Evolutionary conservation across 2,888 invertebrate species (phyloP), one percentile per base, ranked within the genome.

Genomic region (Eupithecia exiguata): DNA sequence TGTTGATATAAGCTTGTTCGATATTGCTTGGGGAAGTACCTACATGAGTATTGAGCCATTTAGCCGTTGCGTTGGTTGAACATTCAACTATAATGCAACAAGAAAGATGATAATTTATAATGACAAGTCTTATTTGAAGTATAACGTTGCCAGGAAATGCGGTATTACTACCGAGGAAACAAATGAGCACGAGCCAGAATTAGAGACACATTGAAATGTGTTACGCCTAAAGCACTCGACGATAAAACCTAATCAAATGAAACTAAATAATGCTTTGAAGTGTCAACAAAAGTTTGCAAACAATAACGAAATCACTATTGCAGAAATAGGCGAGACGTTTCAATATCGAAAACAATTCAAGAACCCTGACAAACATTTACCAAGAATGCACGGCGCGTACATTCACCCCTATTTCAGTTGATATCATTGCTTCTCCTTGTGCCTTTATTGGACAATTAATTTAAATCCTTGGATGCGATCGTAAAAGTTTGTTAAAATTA

Each of bases 61-160:
- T 25, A 14, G 58, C 25, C 58, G 5, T 7, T 58, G 21, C 7
- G 5, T 21, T 58, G 58, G 25, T 58, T 25, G 25, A 58, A 58
- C 14, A 25, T 30, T 30, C 1, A 30, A 30, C 1, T 30, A 12
- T 25, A 12, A 25, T 58, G 40, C 43, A 43, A 43, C 40, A 58
- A n/a, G 70, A 25, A 46, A 66, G 30, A 58, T 53, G 35, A 69
- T 53, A 43, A 67, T 67, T 70, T 66, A 69, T 40, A 5, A 53
- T 65, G n/a, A 40, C 21, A 53, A 38, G n/a, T 21, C 62, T 67
- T 46, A 68, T 70, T n/a, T 21, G n/a, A 67, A 61, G 46, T 49
- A 68, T 69, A 25, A 71, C 58, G 71, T 69, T 75, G 49, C 58
- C 71, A 71, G 72, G 68, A 70, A 73, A 68, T 67, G 35, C 43